phyloP scores from a whole-genome alignment of 2,888 invertebrate species.

The Athripsodes cinereus region DNA sequence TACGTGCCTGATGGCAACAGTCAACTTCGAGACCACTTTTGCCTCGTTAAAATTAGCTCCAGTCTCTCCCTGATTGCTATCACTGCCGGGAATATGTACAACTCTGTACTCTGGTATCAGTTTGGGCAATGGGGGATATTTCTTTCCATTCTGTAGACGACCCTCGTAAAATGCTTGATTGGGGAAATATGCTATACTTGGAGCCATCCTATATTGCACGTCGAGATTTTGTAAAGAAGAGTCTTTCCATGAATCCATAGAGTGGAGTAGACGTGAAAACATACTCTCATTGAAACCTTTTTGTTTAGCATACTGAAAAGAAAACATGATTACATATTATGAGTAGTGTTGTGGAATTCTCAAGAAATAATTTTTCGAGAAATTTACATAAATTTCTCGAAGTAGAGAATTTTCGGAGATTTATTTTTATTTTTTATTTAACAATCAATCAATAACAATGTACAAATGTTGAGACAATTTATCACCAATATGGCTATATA shows the following conservation, averaged over 20 bases:
- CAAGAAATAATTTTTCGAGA: no score
- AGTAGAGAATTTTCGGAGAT: no score
- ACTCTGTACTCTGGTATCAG: slow-evolving; percentile 37
- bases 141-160: slow-evolving; percentile 38
- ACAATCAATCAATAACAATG: no score
- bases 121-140: slow-evolving; percentile 30
- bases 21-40: slow-evolving; percentile 41
- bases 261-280: slow-evolving; percentile 65
- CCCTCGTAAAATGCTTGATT: slow-evolving; percentile 65
- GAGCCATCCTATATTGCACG: slow-evolving; percentile 82
- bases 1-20: slow-evolving; percentile 26
- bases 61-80: slow-evolving; percentile 29
- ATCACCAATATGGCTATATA: no score
- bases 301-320: slow-evolving; percentile 58
- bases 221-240: slow-evolving; percentile 52
- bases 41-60: slow-evolving; percentile 44
- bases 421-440: no score
- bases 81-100: slow-evolving; percentile 37
- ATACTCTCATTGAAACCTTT: slow-evolving; percentile 68
- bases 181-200: slow-evolving; percentile 73
- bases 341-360: no score
- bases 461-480: no score
- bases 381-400: no score
- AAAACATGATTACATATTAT: no score
- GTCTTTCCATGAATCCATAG: slow-evolving; percentile 41